Conservation (phyloP, 2,888 invertebrate species). For the Alviniconcha strummeri region DNA sequence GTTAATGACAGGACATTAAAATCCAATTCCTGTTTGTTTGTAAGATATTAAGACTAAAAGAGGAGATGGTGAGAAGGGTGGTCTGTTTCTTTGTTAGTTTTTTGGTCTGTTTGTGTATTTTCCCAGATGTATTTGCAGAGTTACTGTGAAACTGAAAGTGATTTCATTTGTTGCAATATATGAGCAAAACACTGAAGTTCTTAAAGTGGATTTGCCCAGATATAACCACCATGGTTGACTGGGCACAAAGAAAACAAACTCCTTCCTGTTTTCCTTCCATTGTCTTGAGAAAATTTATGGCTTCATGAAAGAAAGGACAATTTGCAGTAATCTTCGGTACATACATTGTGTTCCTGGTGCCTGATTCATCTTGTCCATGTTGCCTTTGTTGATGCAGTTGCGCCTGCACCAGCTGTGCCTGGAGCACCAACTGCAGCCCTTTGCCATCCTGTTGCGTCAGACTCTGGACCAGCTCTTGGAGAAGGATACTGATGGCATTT, state of each 20-base stretch:
- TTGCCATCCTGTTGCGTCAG: slow-evolving; percentile 85
- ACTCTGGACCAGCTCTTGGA: slow-evolving; percentile 85
- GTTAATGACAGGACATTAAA: background rate
- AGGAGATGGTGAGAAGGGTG: background rate
- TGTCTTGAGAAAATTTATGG: too few relatives aligned
- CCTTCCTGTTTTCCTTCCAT: too few relatives aligned
- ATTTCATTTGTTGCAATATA: too few relatives aligned
- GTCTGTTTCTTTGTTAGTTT: background rate
- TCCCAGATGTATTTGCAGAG: too few relatives aligned
- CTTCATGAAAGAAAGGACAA: too few relatives aligned
- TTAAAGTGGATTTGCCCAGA: too few relatives aligned
- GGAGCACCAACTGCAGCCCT: slow-evolving; percentile 87
- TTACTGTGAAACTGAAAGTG: too few relatives aligned
- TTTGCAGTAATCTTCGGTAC: too few relatives aligned
- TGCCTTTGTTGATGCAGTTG: slow-evolving; percentile 52
- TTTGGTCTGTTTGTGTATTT: background rate
- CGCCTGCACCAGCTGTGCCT: slow-evolving; percentile 81
- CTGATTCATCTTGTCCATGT: background rate
- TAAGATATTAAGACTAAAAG: background rate
- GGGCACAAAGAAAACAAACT: too few relatives aligned
- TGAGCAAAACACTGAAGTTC: too few relatives aligned
- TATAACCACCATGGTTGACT: too few relatives aligned
- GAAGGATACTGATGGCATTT: slow-evolving; percentile 90
- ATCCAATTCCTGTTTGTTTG: background rate
- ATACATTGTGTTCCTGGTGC: too few relatives aligned